Conservation (phyloP, 2,113 vertebrate genomes). For the Pelusios castaneus region DNA sequence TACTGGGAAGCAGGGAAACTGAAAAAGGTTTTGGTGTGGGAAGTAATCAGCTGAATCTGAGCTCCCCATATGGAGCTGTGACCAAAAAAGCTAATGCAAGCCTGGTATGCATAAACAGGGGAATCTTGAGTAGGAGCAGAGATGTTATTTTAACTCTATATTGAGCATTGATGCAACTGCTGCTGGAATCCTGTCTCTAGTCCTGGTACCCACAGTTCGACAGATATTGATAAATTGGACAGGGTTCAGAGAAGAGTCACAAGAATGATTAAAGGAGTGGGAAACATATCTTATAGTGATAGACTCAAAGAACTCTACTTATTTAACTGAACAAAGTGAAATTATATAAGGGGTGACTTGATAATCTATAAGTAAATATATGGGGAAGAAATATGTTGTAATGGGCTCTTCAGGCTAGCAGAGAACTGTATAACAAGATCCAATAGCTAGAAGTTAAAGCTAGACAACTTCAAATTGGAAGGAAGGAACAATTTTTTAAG, state of each 20-base stretch:
- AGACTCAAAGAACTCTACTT: neutral
- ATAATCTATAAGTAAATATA: neutral
- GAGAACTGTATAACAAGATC: neutral
- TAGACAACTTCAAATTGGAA: neutral
- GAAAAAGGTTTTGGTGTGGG: no score
- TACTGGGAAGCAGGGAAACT: neutral
- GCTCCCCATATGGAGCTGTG: neutral
- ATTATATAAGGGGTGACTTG: neutral
- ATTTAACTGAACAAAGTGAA: neutral
- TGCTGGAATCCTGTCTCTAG: neutral
- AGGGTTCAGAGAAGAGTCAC: neutral
- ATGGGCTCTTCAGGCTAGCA: neutral
- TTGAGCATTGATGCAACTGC: neutral
- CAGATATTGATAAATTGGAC: neutral
- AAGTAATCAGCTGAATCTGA: no score
- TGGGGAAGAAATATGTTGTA: neutral
- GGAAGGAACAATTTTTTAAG: neutral
- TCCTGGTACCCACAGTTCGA: neutral
- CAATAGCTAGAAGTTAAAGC: neutral
- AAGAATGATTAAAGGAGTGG: neutral
- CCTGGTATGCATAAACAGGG: neutral
- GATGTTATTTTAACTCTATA: neutral
- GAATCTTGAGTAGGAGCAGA: neutral
- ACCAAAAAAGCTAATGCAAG: neutral
- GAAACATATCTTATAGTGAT: neutral